These are phyloP conservation scores for Mugil cephalus DNA, from an alignment of 2,113 vertebrate genomes.

Conservation along the genomic window DNA sequence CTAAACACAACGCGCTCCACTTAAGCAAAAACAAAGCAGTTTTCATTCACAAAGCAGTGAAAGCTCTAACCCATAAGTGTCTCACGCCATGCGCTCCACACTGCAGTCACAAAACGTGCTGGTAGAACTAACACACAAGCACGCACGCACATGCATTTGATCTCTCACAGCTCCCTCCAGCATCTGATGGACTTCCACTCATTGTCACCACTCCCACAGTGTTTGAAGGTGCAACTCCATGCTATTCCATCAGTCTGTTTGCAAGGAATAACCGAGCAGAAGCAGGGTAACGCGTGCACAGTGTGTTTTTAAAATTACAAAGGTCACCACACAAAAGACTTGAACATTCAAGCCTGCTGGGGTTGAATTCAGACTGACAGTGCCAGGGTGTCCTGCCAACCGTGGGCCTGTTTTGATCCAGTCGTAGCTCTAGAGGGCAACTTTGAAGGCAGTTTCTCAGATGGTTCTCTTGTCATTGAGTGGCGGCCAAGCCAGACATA, in stretches of 20 bases:
- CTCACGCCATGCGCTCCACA: slow-evolving; percentile 77
- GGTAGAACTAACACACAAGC: slow-evolving; percentile 77
- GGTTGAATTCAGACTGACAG: slow-evolving; percentile 66
- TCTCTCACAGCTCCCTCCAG: slow-evolving; percentile 71
- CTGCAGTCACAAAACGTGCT: slow-evolving; percentile 71
- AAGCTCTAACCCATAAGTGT: slow-evolving; percentile 79
- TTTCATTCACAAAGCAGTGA: slow-evolving; percentile 70
- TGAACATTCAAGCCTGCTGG: slow-evolving; percentile 71
- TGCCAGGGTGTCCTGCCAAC: slow-evolving; percentile 51
- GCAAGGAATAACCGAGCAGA: slow-evolving; percentile 57
- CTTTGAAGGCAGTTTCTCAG: slow-evolving; percentile 40
- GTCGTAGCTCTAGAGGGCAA: slow-evolving; percentile 31
- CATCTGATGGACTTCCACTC: slow-evolving; percentile 74
- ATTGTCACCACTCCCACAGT: slow-evolving; percentile 70
- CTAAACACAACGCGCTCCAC: slow-evolving; percentile 43
- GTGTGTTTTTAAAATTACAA: slow-evolving; percentile 33
- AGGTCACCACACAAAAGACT: slow-evolving; percentile 54
- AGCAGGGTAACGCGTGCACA: slow-evolving; percentile 29
- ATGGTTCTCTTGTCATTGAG: slow-evolving; percentile 31
- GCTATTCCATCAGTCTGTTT: slow-evolving; percentile 67
- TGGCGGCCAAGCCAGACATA: slow-evolving; percentile 41
- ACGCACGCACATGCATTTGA: slow-evolving; percentile 68
- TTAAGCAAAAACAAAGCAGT: slow-evolving; percentile 48
- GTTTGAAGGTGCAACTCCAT: slow-evolving; percentile 73
- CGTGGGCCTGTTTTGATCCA: slow-evolving; percentile 34